Conservation (phyloP, 2,888 invertebrate genomes). For the Geotrupes spiniger region DNA sequence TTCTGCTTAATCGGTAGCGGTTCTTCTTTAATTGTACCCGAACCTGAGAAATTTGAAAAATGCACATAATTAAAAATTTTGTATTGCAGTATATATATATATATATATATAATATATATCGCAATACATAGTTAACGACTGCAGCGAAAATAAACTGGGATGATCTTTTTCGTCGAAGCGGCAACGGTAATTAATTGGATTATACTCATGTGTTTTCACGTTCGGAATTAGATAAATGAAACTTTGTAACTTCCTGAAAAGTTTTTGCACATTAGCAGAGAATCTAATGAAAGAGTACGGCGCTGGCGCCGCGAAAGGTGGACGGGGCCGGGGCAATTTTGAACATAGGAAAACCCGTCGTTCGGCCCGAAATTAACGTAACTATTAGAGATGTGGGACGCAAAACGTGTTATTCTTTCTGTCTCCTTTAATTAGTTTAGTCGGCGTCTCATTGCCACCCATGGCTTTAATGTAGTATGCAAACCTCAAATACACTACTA, state of each 20-base stretch:
- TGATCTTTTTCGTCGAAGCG: constrained; percentile 14
- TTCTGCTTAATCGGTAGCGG: constrained; percentile 32
- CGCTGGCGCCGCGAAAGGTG: not conserved
- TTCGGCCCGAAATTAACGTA: constrained; percentile 9
- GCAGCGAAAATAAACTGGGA: no score
- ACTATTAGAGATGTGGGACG: constrained; percentile 41
- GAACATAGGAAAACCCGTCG: constrained; percentile 15
- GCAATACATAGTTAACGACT: no score
- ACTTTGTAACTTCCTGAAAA: constrained; percentile 19
- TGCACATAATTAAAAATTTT: no score
- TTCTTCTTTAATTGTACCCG: not conserved
- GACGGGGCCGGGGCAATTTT: constrained; percentile 5
- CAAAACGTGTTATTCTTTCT: constrained; percentile 44
- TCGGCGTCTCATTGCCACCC: constrained; percentile 14
- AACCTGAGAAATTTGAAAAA: no score
- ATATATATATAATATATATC: no score
- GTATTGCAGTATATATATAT: no score
- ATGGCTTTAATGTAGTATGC: no score
- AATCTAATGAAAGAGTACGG: constrained; percentile 20
- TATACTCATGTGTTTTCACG: constrained; percentile 22
- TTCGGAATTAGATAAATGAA: constrained; percentile 22
- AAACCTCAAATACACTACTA: no score
- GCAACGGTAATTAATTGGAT: constrained; percentile 22
- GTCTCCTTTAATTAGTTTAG: constrained; percentile 47
- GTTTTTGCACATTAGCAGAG: constrained; percentile 22